Percentiles rank a stretch among this genome's conserved stretches.
phyloP scores from a whole-genome alignment of 1,140 invertebrate genomes.

The Diorhabda sublineata region DNA sequence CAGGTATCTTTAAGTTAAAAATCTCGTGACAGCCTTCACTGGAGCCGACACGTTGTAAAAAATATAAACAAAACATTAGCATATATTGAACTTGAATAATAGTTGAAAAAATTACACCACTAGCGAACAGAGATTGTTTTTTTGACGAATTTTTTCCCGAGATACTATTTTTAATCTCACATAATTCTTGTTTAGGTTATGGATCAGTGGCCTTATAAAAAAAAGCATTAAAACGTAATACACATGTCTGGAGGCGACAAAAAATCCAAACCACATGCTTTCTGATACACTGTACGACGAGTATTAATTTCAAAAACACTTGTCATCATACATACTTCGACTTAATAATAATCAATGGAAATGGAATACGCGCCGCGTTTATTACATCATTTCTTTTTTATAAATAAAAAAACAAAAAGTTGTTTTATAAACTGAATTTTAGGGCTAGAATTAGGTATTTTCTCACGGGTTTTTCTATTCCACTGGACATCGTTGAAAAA shows the following conservation, averaged over 20 bases:
- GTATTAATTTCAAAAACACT: slow-evolving; percentile 39
- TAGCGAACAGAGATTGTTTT: slow-evolving; percentile 24
- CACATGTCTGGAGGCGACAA: slow-evolving; percentile 36
- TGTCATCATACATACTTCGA: slow-evolving; percentile 23
- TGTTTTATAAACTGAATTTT: too few relatives aligned
- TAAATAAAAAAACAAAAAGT: too few relatives aligned
- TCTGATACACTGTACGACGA: slow-evolving; percentile 22
- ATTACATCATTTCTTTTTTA: not conserved
- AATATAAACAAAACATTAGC: slow-evolving; percentile 18
- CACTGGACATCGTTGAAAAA: too few relatives aligned
- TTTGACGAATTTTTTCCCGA: slow-evolving; percentile 25
- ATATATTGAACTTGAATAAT: slow-evolving; percentile 1
- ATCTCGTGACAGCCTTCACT: not conserved
- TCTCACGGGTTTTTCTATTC: too few relatives aligned
- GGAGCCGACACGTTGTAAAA: slow-evolving; percentile 5
- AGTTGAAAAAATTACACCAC: slow-evolving; percentile 10
- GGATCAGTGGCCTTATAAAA: slow-evolving; percentile 33
- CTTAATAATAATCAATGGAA: slow-evolving; percentile 18
- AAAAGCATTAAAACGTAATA: slow-evolving; percentile 35
- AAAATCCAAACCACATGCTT: slow-evolving; percentile 37
- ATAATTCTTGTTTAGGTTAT: slow-evolving; percentile 34
- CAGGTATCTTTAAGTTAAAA: not conserved
- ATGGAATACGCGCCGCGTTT: not conserved
- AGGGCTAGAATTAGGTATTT: too few relatives aligned
- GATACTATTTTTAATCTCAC: slow-evolving; percentile 26